Conservation (phyloP, 1,140 invertebrate genomes). For the Teleopsis dalmanni region DNA sequence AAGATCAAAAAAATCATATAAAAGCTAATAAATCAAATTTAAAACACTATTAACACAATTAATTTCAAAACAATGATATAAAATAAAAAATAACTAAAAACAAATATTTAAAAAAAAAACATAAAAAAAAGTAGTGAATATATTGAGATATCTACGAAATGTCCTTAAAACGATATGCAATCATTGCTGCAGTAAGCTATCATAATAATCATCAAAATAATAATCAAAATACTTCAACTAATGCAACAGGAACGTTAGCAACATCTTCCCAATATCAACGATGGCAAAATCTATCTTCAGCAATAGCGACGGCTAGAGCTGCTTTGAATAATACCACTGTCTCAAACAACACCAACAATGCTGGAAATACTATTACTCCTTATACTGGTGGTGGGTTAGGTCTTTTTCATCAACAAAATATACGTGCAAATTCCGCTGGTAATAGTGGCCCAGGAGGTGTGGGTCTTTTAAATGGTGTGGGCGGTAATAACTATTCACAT, state of each 20-base stretch:
- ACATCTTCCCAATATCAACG: background rate
- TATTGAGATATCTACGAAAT: conserved; percentile 15
- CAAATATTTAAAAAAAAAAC: background rate
- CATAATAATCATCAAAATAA: conserved; percentile 16
- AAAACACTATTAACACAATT: too few relatives aligned
- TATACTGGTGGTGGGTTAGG: conserved; percentile 39
- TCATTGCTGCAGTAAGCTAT: conserved; percentile 31
- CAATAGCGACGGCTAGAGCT: background rate
- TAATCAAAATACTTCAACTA: conserved; percentile 16
- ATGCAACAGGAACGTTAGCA: conserved; percentile 6
- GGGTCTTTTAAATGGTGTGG: conserved; percentile 20
- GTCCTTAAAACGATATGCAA: conserved; percentile 39
- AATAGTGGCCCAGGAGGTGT: conserved; percentile 19
- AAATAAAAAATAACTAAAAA: background rate
- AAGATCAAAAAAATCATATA: background rate
- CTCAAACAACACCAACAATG: conserved; percentile 6
- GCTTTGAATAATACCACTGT: background rate
- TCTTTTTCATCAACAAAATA: conserved; percentile 35
- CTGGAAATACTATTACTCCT: conserved; percentile 15
- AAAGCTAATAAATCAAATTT: background rate
- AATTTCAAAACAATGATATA: too few relatives aligned
- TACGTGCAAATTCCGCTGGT: conserved; percentile 14
- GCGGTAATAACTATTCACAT: conserved; percentile 33
- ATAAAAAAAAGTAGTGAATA: background rate
- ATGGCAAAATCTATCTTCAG: background rate